Base-by-base conservation (phyloP, 1,140 invertebrate genomes). In the Bombus sibiricus region DNA sequence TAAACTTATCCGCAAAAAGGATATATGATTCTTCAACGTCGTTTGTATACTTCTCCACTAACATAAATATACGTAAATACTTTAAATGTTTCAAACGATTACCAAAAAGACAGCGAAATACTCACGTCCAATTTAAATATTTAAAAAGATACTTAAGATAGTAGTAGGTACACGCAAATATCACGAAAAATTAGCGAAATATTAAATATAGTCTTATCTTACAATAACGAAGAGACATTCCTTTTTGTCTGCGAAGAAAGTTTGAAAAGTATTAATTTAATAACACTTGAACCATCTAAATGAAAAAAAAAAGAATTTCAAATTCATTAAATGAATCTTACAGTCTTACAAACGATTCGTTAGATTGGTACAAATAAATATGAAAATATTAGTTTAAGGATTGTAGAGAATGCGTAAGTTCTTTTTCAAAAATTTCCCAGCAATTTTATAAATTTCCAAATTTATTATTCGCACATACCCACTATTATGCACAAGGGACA, bases 1-100 rank as follows among this genome's bases (percentile, higher is more conserved):
- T 75, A 12, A 64, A 72, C 18, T 81, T 78, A 89, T 89, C 15
- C 80, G 39, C 78, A 86, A 83, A 80, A 71, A 41, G 71, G 34
- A 77, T 69, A 68, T 53, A 62, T 75, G 39, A 53, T 64, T 77
- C 57, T 32, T 53, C 10, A 39, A n/a, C 28, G 18, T 37, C 39
- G 6, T 72, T 57, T 71, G 22, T n/a, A 53, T 81, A 22, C 18
- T 81, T 25, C 25, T 28, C 5, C 6, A 25, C 18, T 73, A 53
- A 71, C 32, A 53, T 81, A 74, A 57, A 73, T 73, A 73, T 62
- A 39, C 32, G 47, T 41, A 73, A 74, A 81, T 62, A 81, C 8
- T 28, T 62, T 43, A 3, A 71, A n/a, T 43, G 8, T 53, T 41
- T 80, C 18, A 59, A 73, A 73, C 47, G 25, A 22, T 39, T 32